Evolutionary conservation across 2,797 vertebrate genomes (phyloP).

Genomic region (Spondyliosoma cantharus): DNA sequence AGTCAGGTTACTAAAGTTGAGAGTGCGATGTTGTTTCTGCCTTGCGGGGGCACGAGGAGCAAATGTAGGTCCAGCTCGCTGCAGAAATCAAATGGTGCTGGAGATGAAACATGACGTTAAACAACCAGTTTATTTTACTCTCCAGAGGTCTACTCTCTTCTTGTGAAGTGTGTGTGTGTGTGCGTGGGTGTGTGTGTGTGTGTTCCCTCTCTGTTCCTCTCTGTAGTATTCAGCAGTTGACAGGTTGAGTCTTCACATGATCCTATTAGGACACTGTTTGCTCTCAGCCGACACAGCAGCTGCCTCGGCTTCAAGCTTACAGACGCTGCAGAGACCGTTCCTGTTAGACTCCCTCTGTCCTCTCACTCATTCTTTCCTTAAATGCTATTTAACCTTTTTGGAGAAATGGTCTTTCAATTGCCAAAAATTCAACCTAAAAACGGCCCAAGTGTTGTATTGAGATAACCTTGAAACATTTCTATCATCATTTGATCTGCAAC

Average conservation of each 20-base stretch:
- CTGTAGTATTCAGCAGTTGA: slow-evolving; percentile 31
- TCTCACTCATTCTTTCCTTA: background rate
- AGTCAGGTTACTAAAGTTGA: background rate
- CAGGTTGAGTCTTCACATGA: slow-evolving; percentile 53
- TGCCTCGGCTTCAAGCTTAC: slow-evolving; percentile 6
- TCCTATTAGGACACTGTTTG: slow-evolving; percentile 48
- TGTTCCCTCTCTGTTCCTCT: background rate
- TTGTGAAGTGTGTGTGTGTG: background rate
- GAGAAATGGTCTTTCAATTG: background rate
- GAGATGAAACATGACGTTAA: background rate
- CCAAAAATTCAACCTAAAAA: background rate
- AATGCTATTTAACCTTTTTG: background rate
- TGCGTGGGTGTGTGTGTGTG: background rate
- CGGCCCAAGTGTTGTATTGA: background rate
- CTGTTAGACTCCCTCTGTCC: background rate
- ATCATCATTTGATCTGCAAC: background rate
- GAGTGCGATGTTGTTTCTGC: background rate
- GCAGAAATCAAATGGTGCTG: background rate
- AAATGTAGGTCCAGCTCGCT: background rate
- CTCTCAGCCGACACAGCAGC: slow-evolving; percentile 33
- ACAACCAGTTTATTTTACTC: background rate
- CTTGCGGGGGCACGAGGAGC: background rate
- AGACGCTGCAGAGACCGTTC: background rate
- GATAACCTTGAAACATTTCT: background rate
- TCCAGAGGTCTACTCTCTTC: background rate